Evolutionary conservation across 2,113 vertebrate genomes (phyloP), one percentile per base, ranked within the genome.

Genomic region (Theristicus caerulescens): DNA sequence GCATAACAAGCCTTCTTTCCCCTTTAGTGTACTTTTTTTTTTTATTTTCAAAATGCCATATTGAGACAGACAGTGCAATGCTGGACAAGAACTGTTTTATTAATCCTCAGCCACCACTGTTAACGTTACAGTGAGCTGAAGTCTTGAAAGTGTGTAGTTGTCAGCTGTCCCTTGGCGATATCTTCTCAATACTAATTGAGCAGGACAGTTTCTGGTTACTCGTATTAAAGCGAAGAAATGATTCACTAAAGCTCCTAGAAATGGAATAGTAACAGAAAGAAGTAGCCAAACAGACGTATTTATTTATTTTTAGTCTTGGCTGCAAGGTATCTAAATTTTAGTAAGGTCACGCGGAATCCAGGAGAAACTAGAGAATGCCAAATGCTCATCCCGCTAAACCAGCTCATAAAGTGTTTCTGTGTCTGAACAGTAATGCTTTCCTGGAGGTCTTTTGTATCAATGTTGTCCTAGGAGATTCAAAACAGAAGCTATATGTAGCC

Each of bases 291-390:
- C 22, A 86, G 47, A 11, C 0, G 0, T 84, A 51, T 72, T 44
- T 77, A 84, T 86, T 88, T 95, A 52, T 78, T 96, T 88, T 88
- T 16, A 89, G 34, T 72, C 86, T 84, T 91, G 83, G 40, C 77
- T 95, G 73, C 86, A 65, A 93, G 55, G 44, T 94, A 65, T 54
- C 61, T 82, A 26, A 64, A 62, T 87, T 92, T 44, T 44, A 71
- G n/a, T 73, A 67, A 52, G n/a, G 40, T 88, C 52, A 72, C 0
- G 3, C n/a, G 76, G 64, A 88, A 86, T 84, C 64, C 7, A 5
- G 38, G 40, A 57, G 92, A 67, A 91, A 78, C 67, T 27, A 24
- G 47, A 57, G 55, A 49, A 74, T n/a, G 70, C 70, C 72, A 84
- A 89, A 40, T 49, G 25, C 49, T 86, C 40, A 81, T 46, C 34